Percentiles rank a stretch among this genome's conserved stretches.
phyloP scores from a whole-genome alignment of 2,113 vertebrate species.

The Ceratotherium simum region DNA sequence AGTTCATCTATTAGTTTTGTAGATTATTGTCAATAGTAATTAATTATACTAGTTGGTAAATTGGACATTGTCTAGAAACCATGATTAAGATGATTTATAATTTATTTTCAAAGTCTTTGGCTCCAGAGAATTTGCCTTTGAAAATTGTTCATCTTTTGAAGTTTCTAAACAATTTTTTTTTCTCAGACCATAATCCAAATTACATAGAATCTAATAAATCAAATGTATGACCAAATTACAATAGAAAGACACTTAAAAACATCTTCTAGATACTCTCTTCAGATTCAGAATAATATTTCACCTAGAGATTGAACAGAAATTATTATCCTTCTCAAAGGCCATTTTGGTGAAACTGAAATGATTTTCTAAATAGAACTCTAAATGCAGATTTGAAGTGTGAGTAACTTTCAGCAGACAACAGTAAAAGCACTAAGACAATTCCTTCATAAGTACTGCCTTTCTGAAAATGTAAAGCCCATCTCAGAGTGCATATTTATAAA shows the following conservation, averaged over 20 bases:
- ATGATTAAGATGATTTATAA: background rate
- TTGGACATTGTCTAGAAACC: background rate
- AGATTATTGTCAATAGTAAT: background rate
- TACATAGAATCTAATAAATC: background rate
- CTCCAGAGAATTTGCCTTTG: conserved; percentile 5
- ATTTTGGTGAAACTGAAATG: background rate
- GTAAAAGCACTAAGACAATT: background rate
- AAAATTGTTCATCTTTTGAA: conserved; percentile 39
- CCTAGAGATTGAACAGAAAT: background rate
- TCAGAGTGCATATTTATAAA: conserved; percentile 14
- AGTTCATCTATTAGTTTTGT: background rate
- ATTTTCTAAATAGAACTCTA: background rate
- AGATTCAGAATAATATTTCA: background rate
- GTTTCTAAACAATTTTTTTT: background rate
- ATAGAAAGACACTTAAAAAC: background rate
- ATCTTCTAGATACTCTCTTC: background rate
- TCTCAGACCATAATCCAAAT: background rate
- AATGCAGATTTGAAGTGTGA: background rate
- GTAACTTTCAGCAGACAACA: background rate
- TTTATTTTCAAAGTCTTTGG: conserved; percentile 28
- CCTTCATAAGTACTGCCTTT: background rate
- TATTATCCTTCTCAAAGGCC: background rate
- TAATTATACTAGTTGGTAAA: background rate
- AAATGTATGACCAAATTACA: background rate
- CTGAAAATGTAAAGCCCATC: background rate